phyloP scores from a whole-genome alignment of 2,888 invertebrate genomes.

The Andrena chrysosceles region DNA sequence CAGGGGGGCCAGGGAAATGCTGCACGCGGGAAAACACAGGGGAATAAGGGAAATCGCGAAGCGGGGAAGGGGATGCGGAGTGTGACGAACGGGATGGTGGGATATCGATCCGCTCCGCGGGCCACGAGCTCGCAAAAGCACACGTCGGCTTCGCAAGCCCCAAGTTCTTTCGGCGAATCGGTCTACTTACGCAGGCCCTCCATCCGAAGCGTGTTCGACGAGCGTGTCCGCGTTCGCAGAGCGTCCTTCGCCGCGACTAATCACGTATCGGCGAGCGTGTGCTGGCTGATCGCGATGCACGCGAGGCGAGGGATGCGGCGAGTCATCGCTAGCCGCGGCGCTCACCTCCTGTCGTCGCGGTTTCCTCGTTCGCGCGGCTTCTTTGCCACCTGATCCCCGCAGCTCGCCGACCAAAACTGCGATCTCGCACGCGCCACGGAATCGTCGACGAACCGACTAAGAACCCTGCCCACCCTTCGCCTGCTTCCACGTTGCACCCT shows the following conservation, averaged over 20 bases:
- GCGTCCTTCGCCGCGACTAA: constrained; percentile 25
- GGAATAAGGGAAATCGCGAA: background rate
- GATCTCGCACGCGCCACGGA: constrained; percentile 8
- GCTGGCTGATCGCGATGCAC: constrained; percentile 17
- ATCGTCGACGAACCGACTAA: constrained; percentile 10
- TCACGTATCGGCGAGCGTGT: constrained; percentile 49
- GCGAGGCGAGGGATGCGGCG: constrained; percentile 20
- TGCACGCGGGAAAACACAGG: background rate
- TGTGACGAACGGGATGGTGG: constrained; percentile 29
- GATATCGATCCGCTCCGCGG: constrained; percentile 49
- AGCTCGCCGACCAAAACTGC: constrained; percentile 32
- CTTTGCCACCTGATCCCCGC: constrained; percentile 4
- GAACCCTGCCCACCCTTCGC: constrained; percentile 44
- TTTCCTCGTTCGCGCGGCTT: constrained; percentile 15
- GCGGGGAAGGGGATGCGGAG: constrained; percentile 5
- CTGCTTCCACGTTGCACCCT: background rate
- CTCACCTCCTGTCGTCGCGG: background rate
- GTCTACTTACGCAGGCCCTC: constrained; percentile 56
- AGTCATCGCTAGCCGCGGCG: constrained; percentile 35
- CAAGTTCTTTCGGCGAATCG: too few relatives aligned
- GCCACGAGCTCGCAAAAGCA: background rate
- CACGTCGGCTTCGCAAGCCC: background rate
- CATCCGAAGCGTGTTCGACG: constrained; percentile 7
- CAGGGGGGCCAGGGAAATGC: background rate
- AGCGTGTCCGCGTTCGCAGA: constrained; percentile 13